Evolutionary conservation across 2,797 vertebrate species (phyloP), one percentile per base, ranked within the genome.

Genomic region (Pseudomugil tenellus): DNA sequence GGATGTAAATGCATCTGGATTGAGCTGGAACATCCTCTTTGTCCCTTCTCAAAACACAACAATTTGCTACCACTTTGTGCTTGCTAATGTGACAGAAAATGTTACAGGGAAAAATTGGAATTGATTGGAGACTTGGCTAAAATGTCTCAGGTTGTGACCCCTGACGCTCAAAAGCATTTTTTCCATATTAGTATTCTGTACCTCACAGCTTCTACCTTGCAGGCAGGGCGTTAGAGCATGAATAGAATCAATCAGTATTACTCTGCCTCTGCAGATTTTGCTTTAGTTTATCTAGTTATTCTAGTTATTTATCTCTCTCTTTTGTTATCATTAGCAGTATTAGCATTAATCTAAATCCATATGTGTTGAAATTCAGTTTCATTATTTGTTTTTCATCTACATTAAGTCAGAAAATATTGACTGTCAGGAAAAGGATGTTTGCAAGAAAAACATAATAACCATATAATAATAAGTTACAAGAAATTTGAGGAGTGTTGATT

Each of bases 71-170:
- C 60, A 58, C 78, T 91, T 90, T 77, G 70, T 64, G 58, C 74
- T 70, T 31, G 62, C 74, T 81, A 84, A 90, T 89, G 80, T 81
- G 90, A 91, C 84, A 85, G 73, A 62, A 34, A 75, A 92, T 83
- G 87, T 87, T 72, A 79, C 76, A 16, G 81, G 89, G 90, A 93
- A 93, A 92, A 92, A 93, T 90, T 92, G 89, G 81, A 93, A 92
- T 93, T 92, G 90, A 93, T 93, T 87, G 85, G 81, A 76, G 80
- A 78, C 79, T 85, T 79, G 80, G 86, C 86, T 76, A 87, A 84
- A 91, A 86, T 77, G 85, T 91, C 83, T 90, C 74, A 74, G 91
- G 89, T 84, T 85, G 74, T 63, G 89, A 91, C 90, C 90, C 76
- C 62, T 49, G 68, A 80, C 83, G 83, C 85, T 91, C 82, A 78